Evolutionary conservation across 2,888 invertebrate species (phyloP), one percentile per base, ranked within the genome.

Genomic region (Amphipyra tragopoginis): DNA sequence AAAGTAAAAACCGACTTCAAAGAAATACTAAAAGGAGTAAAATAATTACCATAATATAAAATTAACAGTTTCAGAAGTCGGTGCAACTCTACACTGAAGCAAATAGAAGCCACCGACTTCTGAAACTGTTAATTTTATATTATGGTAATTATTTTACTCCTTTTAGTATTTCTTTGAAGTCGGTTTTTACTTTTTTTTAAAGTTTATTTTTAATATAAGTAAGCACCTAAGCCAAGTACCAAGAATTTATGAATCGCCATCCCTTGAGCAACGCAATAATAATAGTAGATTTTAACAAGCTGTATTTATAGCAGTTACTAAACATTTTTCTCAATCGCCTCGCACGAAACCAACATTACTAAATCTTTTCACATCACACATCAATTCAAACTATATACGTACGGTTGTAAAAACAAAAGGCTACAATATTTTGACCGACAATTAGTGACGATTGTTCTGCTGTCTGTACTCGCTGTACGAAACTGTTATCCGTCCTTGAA

Each of bases 401-500:
- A 39, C 13, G 8, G 11, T 38, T 21, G 0, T 50, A 47, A 63
- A 58, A 65, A 63, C 47, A 54, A 57, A 63, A 61, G 43, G 21
- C 34, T 40, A 42, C 13, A 51, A 51, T 15, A 61, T 29, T 53
- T 60, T 43, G 7, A n/a, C 42, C 11, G 9, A 14, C 14, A 48
- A 52, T 59, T 51, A 51, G 2, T 42, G 11, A 26, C 29, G 48
- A 65, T 77, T 77, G 52, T 71, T 78, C 6, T 72, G 63, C 57
- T 42, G 62, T 44, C 75, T 0, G 43, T 78, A 80, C 67, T 6
- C 6, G 13, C n/a, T 21, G 33, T 52, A 60, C 53, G 26, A 75
- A 81, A 72, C 65, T 59, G 72, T 57, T 44, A 26, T 42, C 7
- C 60, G 80, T 54, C 80, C 77, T 77, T 77, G 77, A 77, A 68